Evolutionary conservation across 2,888 invertebrate genomes (phyloP), one percentile per base, ranked within the genome.

Genomic region (Agrotis clavis): DNA sequence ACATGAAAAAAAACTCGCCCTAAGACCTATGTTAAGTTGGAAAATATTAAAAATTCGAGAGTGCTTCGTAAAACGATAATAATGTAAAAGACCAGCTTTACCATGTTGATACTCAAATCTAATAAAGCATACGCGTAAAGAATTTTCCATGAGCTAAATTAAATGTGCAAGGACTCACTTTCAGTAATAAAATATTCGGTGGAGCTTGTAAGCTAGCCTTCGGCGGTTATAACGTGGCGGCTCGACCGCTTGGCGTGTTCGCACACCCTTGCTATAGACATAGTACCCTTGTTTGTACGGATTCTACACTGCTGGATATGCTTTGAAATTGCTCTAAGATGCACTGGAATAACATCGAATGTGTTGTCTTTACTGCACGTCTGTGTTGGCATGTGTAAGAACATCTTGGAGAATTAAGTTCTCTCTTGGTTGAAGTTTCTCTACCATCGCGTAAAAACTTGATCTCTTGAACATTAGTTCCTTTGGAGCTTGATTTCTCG

Each of bases 181-280:
- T 53, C 18, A 25, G 73, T 73, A 80, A 77, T 73, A 80, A 86
- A 88, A 88, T 88, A 87, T 89, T 90, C 88, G 72, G 86, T 84
- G 87, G 87, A 88, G 87, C 84, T 85, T 85, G 86, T 84, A 86
- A 86, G 90, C 91, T 92, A 89, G 92, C 89, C 91, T 89, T 88
- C 87, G 87, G 91, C 91, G 89, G 90, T 91, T 88, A 88, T 88
- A 89, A 89, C 87, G 88, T 86, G 89, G 81, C 80, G 84, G 84
- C 65, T 77, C 74, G 54, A 84, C 87, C 85, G 75, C 90, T 90
- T 91, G 91, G 90, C 84, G 85, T 90, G 91, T 92, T 94, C 93
- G 89, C 93, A 93, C 77, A 73, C 66, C 66, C 72, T 53, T 41
- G 30, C 48, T 30, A 48, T 53, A 56, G 25, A 18, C 56, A 56